phyloP scores from a whole-genome alignment of 2,113 vertebrate genomes.

The Albula glossodonta region DNA sequence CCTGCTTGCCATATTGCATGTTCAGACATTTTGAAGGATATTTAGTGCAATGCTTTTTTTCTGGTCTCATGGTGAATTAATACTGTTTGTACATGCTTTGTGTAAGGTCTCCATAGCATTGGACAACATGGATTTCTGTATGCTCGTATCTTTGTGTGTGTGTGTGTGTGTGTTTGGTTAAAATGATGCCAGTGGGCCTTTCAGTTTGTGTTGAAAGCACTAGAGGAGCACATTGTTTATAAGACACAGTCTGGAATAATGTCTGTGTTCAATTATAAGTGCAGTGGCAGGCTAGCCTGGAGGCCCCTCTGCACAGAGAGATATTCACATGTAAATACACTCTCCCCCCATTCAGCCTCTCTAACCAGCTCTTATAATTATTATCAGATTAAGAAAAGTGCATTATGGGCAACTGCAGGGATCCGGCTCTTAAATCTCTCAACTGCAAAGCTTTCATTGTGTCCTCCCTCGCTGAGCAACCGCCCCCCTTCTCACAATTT shows the following conservation, averaged over 20 bases:
- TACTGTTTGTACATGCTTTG: not conserved
- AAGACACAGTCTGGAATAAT: not conserved
- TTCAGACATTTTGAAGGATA: not conserved
- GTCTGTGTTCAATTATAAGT: constrained; percentile 3
- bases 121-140: not conserved
- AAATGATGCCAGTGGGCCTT: not conserved
- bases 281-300: not conserved
- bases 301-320: not conserved
- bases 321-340: not conserved
- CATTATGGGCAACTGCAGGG: not conserved
- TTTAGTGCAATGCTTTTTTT: not conserved
- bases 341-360: not conserved
- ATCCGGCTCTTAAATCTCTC: not conserved
- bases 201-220: not conserved
- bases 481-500: not conserved
- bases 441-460: not conserved
- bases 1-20: not conserved
- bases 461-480: not conserved
- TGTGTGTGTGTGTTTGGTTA: not conserved
- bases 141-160: not conserved
- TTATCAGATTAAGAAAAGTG: not conserved
- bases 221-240: not conserved
- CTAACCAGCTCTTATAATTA: not conserved
- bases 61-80: not conserved
- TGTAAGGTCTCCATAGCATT: not conserved